Conservation (phyloP, 2,888 invertebrate species). For the Lepidonotus clava region DNA sequence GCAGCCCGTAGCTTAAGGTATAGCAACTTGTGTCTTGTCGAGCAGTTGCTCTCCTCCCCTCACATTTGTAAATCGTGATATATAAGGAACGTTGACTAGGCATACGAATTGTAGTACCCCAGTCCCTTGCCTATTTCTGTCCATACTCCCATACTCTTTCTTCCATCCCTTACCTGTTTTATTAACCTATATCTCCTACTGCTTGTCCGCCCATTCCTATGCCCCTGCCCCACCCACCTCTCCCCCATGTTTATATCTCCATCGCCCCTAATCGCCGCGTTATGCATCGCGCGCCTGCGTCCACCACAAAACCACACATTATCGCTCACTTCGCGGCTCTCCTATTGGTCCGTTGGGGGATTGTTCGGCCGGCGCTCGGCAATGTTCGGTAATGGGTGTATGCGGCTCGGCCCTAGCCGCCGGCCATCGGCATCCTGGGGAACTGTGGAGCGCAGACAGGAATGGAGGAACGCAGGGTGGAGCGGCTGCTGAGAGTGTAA, state of each 20-base stretch:
- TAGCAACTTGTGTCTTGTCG: too few relatives aligned
- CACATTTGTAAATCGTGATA: too few relatives aligned
- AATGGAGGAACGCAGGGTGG: neutral
- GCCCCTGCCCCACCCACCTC: neutral
- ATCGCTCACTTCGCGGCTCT: neutral
- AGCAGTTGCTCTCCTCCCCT: too few relatives aligned
- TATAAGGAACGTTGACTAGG: too few relatives aligned
- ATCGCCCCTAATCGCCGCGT: neutral
- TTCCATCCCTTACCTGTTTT: neutral
- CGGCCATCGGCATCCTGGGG: neutral
- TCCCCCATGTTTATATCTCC: too few relatives aligned
- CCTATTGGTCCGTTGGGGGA: neutral
- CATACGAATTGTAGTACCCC: neutral
- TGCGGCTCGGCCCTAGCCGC: neutral
- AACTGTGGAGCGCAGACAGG: neutral
- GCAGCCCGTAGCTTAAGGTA: too few relatives aligned
- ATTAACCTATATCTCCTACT: neutral
- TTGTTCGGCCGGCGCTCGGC: neutral
- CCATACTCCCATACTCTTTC: neutral
- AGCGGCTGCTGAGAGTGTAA: neutral
- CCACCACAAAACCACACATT: neutral
- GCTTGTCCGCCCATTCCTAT: neutral
- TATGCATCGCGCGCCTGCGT: neutral
- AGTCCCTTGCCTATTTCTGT: neutral
- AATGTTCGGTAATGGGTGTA: slow-evolving; percentile 6